These are phyloP conservation scores for Drosophila funebris DNA, from an alignment of 1,140 invertebrate species.

Conservation along the genomic window DNA sequence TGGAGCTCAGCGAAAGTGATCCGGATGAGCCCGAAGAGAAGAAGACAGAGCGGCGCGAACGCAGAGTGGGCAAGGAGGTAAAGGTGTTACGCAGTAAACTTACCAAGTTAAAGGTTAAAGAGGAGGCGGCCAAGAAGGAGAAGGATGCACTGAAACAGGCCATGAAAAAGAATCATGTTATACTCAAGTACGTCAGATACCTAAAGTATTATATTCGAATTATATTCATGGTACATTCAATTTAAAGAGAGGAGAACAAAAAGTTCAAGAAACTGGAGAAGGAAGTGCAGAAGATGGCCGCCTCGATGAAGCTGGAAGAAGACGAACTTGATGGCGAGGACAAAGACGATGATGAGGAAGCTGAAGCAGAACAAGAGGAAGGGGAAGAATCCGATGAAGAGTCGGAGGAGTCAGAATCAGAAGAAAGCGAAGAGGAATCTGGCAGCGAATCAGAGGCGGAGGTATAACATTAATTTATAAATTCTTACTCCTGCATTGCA, in stretches of 20 bases:
- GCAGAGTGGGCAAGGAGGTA: conserved; percentile 88
- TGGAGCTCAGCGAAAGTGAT: conserved; percentile 86
- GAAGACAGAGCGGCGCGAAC: conserved; percentile 85
- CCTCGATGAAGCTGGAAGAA: conserved; percentile 90
- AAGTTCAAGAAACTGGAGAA: conserved; percentile 91
- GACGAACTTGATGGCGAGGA: conserved; percentile 90
- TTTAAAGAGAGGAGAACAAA: conserved; percentile 88
- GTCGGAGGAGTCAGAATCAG: conserved; percentile 86
- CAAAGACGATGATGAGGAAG: conserved; percentile 86
- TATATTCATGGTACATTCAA: background rate
- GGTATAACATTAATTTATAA: conserved; percentile 67
- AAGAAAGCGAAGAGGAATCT: conserved; percentile 87
- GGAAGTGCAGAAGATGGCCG: conserved; percentile 95
- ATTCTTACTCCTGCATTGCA: background rate
- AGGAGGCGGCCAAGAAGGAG: conserved; percentile 90
- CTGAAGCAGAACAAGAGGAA: conserved; percentile 86
- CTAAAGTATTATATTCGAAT: background rate
- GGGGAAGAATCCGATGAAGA: conserved; percentile 88
- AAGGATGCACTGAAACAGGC: conserved; percentile 90
- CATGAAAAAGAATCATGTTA: conserved; percentile 91
- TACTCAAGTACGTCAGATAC: conserved; percentile 85
- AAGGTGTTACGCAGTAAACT: conserved; percentile 91
- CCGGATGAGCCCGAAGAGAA: conserved; percentile 90
- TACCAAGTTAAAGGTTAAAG: conserved; percentile 91
- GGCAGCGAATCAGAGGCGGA: conserved; percentile 88